These are phyloP conservation scores for Coluber constrictor DNA, from an alignment of 2,797 vertebrate species.

Conservation along the genomic window DNA sequence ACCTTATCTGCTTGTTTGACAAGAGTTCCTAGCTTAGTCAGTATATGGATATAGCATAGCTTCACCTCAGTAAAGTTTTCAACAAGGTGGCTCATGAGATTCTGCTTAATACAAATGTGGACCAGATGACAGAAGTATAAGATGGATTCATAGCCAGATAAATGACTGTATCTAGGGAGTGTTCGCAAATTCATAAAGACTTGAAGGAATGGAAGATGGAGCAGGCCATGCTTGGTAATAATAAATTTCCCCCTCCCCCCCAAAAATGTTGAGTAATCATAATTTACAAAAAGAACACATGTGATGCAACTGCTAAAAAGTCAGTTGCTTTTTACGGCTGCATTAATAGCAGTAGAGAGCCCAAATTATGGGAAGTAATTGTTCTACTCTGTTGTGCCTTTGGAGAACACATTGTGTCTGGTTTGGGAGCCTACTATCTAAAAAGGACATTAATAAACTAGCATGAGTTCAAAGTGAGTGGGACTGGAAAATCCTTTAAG, in stretches of 20 bases:
- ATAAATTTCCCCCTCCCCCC: not conserved
- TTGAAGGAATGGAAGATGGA: not conserved
- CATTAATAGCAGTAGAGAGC: not conserved
- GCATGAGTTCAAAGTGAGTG: not conserved
- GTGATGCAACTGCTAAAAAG: not conserved
- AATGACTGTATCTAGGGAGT: not conserved
- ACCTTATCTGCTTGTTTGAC: not conserved
- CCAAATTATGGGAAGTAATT: not conserved
- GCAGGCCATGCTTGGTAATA: not conserved
- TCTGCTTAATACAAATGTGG: not conserved
- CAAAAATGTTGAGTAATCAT: not conserved
- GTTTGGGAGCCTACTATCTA: not conserved
- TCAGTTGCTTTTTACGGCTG: not conserved
- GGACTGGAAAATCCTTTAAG: not conserved
- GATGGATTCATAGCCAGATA: not conserved
- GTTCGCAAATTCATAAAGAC: not conserved
- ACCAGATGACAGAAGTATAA: conserved; percentile 4
- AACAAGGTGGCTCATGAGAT: not conserved
- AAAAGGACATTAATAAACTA: not conserved
- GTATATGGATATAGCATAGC: not conserved
- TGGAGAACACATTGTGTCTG: not conserved
- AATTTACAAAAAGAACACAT: not conserved
- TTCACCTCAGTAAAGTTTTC: not conserved
- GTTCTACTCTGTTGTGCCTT: not conserved
- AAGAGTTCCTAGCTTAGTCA: not conserved